These are phyloP conservation scores for Corydoras maculifer DNA, from an alignment of 2,113 vertebrate species.

Conservation along the genomic window DNA sequence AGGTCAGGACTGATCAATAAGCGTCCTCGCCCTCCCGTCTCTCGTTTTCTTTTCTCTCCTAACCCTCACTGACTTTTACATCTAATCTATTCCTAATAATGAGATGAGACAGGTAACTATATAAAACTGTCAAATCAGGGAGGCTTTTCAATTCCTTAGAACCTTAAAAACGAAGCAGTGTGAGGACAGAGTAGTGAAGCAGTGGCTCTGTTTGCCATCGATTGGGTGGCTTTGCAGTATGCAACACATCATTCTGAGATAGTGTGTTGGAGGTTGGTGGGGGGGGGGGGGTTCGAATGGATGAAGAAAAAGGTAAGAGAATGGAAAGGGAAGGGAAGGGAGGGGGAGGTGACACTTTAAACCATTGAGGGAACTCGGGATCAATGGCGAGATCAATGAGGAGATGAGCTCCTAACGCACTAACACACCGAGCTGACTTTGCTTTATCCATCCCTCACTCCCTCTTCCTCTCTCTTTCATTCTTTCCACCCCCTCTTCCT, in stretches of 20 bases:
- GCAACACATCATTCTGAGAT: slow-evolving; percentile 14
- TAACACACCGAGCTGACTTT: slow-evolving; percentile 52
- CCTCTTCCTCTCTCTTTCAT: slow-evolving; percentile 40
- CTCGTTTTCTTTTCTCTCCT: slow-evolving; percentile 32
- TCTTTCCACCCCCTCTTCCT: slow-evolving; percentile 41
- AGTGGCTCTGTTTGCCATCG: slow-evolving; percentile 1
- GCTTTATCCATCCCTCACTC: slow-evolving; percentile 35
- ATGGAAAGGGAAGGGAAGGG: slow-evolving; percentile 19
- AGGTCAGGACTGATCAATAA: slow-evolving; percentile 71
- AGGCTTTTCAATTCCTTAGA: neutral
- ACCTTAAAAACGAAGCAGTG: too few species aligned
- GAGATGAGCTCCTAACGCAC: slow-evolving; percentile 63
- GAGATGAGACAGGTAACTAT: neutral
- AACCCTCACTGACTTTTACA: slow-evolving; percentile 34
- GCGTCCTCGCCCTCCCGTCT: slow-evolving; percentile 49
- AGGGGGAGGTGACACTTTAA: slow-evolving; percentile 51
- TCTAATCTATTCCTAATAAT: slow-evolving; percentile 11
- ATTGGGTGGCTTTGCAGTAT: slow-evolving; percentile 30
- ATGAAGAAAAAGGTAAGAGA: slow-evolving; percentile 47
- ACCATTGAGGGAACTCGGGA: slow-evolving; percentile 56
- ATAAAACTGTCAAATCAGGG: neutral
- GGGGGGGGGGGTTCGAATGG: slow-evolving; percentile 4
- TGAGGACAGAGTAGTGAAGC: too few species aligned
- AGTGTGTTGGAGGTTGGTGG: slow-evolving; percentile 18
- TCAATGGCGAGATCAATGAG: slow-evolving; percentile 64